Conservation (phyloP, 2,888 invertebrate genomes). For the Pterobdella sp. region DNA sequence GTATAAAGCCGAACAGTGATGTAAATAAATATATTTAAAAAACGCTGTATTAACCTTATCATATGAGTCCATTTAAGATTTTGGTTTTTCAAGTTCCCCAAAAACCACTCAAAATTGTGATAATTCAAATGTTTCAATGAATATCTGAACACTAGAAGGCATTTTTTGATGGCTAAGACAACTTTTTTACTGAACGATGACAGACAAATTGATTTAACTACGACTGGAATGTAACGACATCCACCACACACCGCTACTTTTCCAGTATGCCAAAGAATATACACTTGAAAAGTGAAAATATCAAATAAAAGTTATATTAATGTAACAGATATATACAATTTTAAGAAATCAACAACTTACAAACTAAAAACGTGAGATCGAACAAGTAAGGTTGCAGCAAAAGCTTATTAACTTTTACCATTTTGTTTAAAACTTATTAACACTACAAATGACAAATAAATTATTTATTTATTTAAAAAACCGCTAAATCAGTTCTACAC, state of each 20-base stretch:
- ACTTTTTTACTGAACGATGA: not conserved
- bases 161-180: not conserved
- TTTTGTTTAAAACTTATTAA: too few relatives aligned
- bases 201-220: not conserved
- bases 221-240: not conserved
- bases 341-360: slow-evolving; percentile 10
- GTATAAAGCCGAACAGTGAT: too few relatives aligned
- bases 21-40: too few relatives aligned
- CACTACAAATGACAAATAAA: too few relatives aligned
- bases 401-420: not conserved
- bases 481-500: too few relatives aligned
- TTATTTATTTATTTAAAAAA: too few relatives aligned
- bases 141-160: too few relatives aligned
- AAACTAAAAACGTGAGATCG: not conserved
- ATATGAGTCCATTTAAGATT: too few relatives aligned
- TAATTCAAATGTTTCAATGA: too few relatives aligned
- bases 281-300: slow-evolving; percentile 11
- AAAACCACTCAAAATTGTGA: too few relatives aligned
- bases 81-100: too few relatives aligned
- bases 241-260: slow-evolving; percentile 19
- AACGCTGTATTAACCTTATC: too few relatives aligned
- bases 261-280: slow-evolving; percentile 21
- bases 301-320: slow-evolving; percentile 1
- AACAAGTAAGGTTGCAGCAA: not conserved
- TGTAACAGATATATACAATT: not conserved